These are phyloP conservation scores for Ennomos erosarius DNA, from an alignment of 2,888 invertebrate species.

Conservation along the genomic window DNA sequence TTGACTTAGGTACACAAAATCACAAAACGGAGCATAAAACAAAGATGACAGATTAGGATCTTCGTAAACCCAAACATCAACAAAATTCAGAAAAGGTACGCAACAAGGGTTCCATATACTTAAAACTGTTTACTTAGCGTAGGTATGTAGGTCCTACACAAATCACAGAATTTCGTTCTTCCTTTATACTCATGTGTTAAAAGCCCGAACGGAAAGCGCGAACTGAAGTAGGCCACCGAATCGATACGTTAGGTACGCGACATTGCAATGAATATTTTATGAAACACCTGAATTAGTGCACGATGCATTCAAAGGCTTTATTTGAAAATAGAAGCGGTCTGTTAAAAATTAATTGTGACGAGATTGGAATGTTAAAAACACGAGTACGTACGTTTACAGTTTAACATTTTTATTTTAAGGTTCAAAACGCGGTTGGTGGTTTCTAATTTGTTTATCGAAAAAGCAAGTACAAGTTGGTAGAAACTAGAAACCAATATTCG, in stretches of 20 bases:
- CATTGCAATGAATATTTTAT: slow-evolving; percentile 36
- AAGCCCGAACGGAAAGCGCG: slow-evolving; percentile 16
- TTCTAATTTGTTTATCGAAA: too few relatives aligned
- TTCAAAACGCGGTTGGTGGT: background rate
- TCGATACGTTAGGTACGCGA: slow-evolving; percentile 24
- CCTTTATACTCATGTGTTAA: slow-evolving; percentile 21
- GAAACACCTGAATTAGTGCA: slow-evolving; percentile 30
- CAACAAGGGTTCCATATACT: background rate
- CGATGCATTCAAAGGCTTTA: slow-evolving; percentile 14
- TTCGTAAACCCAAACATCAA: background rate
- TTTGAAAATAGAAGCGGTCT: slow-evolving; percentile 20
- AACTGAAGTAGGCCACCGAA: slow-evolving; percentile 27
- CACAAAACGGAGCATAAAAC: too few relatives aligned
- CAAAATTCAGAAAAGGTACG: background rate
- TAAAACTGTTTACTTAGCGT: background rate
- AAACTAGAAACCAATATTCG: too few relatives aligned
- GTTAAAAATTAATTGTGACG: slow-evolving; percentile 14
- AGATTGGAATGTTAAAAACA: slow-evolving; percentile 2
- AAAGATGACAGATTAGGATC: too few relatives aligned
- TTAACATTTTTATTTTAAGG: background rate
- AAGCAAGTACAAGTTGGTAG: too few relatives aligned
- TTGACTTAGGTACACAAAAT: too few relatives aligned
- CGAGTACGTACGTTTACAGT: background rate
- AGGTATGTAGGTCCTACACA: too few relatives aligned
- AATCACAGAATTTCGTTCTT: slow-evolving; percentile 16